These are phyloP conservation scores for Muraenolepis orangiensis DNA, from an alignment of 2,797 vertebrate species.

Conservation along the genomic window DNA sequence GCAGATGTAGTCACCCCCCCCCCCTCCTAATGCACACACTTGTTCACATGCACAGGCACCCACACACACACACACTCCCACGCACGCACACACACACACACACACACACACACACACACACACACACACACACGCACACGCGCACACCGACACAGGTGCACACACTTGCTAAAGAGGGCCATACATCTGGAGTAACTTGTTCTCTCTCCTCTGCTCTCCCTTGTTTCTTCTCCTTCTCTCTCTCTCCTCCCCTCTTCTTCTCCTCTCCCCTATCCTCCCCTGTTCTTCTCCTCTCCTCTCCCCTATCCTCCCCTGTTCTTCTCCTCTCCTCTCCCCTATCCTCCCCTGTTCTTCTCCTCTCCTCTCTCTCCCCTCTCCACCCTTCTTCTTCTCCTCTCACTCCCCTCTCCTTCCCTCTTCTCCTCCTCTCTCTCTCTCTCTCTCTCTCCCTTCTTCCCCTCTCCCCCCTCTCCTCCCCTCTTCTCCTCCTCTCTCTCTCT, in stretches of 20 bases:
- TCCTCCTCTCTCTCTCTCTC: no score
- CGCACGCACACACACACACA: no score
- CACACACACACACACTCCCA: neutral
- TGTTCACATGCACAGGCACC: neutral
- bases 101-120: no score
- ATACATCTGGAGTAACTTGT: neutral
- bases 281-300: no score
- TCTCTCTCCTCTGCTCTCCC: neutral
- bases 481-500: no score
- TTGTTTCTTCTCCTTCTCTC: neutral
- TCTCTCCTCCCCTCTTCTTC: no score
- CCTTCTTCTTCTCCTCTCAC: no score
- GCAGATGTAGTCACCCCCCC: neutral
- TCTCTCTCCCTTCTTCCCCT: no score
- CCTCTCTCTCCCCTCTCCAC: no score
- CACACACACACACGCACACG: no score
- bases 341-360: neutral
- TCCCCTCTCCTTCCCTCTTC: neutral
- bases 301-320: no score
- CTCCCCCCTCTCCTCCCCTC: neutral
- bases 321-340: neutral
- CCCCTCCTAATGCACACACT: neutral
- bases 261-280: neutral
- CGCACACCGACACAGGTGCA: no score
- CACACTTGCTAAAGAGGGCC: neutral